Conservation (phyloP, 1,140 invertebrate genomes). For the Hypothenemus hampei region DNA sequence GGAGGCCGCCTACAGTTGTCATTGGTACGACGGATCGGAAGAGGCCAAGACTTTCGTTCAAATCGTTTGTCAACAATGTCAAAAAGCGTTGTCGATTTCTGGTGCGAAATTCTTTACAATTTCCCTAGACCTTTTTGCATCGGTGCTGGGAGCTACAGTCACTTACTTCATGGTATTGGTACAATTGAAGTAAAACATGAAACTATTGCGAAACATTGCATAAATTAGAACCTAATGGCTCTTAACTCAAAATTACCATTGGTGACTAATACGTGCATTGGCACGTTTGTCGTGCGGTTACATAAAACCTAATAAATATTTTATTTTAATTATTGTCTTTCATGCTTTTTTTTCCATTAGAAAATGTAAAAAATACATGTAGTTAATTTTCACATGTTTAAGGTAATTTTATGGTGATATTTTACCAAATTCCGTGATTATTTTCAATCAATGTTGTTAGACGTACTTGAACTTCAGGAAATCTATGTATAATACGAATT, state of each 20-base stretch:
- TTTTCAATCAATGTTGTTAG: no score
- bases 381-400: no score
- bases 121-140: slow-evolving; percentile 78
- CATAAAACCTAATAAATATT: neutral
- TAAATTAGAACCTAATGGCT: neutral
- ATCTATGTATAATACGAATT: neutral
- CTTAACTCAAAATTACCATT: neutral
- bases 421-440: no score
- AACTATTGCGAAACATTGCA: neutral
- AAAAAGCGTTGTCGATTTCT: slow-evolving; percentile 79
- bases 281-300: neutral
- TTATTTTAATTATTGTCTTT: neutral
- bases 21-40: slow-evolving; percentile 83
- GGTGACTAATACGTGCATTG: neutral
- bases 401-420: no score
- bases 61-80: slow-evolving; percentile 85
- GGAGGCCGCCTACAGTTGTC: slow-evolving; percentile 82
- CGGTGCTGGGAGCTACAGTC: slow-evolving; percentile 78
- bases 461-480: neutral
- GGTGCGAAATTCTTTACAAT: slow-evolving; percentile 84
- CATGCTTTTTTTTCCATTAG: neutral
- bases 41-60: slow-evolving; percentile 84
- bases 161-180: slow-evolving; percentile 90
- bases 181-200: slow-evolving; percentile 64
- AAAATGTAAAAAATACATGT: neutral